Evolutionary conservation across 1,140 invertebrate genomes (phyloP), one percentile per base, ranked within the genome.

Genomic region (Papilio polyxenes): DNA sequence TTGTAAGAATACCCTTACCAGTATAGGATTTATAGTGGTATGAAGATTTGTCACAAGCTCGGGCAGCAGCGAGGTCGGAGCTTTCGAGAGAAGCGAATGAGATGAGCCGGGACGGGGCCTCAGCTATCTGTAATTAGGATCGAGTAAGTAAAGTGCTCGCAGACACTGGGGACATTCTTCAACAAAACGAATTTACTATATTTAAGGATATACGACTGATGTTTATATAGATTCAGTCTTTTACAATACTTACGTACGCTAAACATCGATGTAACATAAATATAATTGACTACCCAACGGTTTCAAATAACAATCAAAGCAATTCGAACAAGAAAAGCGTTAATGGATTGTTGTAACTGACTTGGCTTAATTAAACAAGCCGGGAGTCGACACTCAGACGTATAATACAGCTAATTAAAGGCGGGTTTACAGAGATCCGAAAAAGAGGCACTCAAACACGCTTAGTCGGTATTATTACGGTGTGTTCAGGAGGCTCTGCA

Each of bases 381-480:
- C 89, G 84, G 88, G 87, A 92, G 90, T 91, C 92, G 90, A 90
- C 92, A 92, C 93, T 94, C 92, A 89, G 90, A 92, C 92, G 90
- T 92, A 92, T 93, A 93, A 93, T 92, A 91, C 91, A 90, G 91
- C 91, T 94, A 94, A 94, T 94, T 94, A 94, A 93, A 93, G 90
- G 90, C 88, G 92, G 91, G 90, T 90, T 93, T 92, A 93, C 91
- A 92, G 87, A 92, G 93, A 94, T 93, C 92, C 92, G 91, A 93
- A 94, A 93, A 91, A 93, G 93, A 93, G 91, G 87, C 92, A 91
- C 93, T 94, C 92, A 92, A 93, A 92, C 91, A 93, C 93, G 93
- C 92, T 93, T 93, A 94, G 93, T 91, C 91, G 92, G 90, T 93
- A 93, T 94, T 94, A 94, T 93, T 94, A 93, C 91, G 91, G 91